Conservation (phyloP, 1,140 invertebrate genomes). For the Drosophila parvula region DNA sequence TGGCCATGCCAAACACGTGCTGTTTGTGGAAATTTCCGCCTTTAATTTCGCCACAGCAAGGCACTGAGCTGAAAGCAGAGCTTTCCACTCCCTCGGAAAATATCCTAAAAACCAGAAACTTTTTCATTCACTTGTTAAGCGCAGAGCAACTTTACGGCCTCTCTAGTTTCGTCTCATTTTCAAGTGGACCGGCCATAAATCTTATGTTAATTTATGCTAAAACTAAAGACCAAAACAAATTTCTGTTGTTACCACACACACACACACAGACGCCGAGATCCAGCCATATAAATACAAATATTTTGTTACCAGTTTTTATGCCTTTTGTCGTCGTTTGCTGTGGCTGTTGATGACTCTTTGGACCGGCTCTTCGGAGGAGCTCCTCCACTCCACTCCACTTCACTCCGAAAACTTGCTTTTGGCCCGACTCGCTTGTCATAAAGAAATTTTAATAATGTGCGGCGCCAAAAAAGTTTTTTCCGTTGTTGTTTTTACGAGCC, state of each 20-base stretch:
- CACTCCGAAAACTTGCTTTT: constrained; percentile 36
- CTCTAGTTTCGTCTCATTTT: constrained; percentile 71
- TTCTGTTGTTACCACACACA: constrained; percentile 57
- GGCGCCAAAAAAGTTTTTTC: constrained; percentile 79
- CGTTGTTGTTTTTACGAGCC: constrained; percentile 67
- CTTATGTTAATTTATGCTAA: constrained; percentile 81
- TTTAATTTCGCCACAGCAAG: constrained; percentile 36
- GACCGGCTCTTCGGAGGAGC: constrained; percentile 52
- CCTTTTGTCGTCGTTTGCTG: constrained; percentile 73
- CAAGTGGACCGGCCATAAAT: constrained; percentile 75
- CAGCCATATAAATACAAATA: constrained; percentile 67
- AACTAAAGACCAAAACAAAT: constrained; percentile 82
- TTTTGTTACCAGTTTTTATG: constrained; percentile 82
- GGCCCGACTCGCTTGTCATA: constrained; percentile 72
- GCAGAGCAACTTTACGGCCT: constrained; percentile 45
- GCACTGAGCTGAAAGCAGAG: constrained; percentile 3
- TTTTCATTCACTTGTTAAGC: constrained; percentile 74
- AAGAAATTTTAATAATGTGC: constrained; percentile 83
- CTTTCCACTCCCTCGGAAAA: constrained; percentile 26
- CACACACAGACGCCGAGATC: constrained; percentile 11
- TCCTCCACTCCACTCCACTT: constrained; percentile 9
- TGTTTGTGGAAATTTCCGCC: constrained; percentile 23
- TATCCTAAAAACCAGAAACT: constrained; percentile 39
- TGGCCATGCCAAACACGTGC: constrained; percentile 59
- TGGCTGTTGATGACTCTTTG: constrained; percentile 58